Evolutionary conservation across 2,113 vertebrate genomes (phyloP).

Genomic region (Bombycilla garrulus): DNA sequence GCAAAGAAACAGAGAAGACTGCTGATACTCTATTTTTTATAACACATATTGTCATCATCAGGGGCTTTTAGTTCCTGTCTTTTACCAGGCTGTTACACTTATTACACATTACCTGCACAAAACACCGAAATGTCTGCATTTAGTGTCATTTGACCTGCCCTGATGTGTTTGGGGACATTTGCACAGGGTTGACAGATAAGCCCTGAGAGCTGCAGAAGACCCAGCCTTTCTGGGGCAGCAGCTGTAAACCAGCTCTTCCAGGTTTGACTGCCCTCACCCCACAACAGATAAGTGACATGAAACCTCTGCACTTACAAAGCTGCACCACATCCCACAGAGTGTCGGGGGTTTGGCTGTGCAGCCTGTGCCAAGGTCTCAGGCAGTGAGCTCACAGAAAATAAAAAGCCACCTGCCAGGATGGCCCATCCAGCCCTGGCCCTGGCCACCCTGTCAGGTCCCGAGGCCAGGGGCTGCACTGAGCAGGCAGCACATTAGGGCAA

Average conservation of each 20-base stretch:
- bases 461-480: background rate
- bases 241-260: background rate
- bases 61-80: background rate
- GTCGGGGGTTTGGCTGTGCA: background rate
- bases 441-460: rapidly evolving
- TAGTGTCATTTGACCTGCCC: background rate
- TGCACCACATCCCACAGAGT: rapidly evolving
- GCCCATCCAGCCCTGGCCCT: background rate
- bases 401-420: background rate
- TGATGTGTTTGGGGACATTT: background rate
- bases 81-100: background rate
- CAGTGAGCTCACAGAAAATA: background rate
- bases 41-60: background rate
- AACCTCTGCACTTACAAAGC: background rate
- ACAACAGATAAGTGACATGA: background rate
- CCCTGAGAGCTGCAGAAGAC: background rate
- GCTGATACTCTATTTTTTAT: background rate
- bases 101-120: background rate
- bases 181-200: background rate
- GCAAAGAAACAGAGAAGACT: background rate
- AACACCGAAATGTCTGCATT: background rate
- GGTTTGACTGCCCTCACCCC: background rate
- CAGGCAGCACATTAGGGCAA: background rate
- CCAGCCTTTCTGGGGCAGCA: background rate
- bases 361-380: background rate